These are phyloP conservation scores for Puffinus mauretanicus DNA, from an alignment of 2,113 vertebrate species.

Conservation along the genomic window DNA sequence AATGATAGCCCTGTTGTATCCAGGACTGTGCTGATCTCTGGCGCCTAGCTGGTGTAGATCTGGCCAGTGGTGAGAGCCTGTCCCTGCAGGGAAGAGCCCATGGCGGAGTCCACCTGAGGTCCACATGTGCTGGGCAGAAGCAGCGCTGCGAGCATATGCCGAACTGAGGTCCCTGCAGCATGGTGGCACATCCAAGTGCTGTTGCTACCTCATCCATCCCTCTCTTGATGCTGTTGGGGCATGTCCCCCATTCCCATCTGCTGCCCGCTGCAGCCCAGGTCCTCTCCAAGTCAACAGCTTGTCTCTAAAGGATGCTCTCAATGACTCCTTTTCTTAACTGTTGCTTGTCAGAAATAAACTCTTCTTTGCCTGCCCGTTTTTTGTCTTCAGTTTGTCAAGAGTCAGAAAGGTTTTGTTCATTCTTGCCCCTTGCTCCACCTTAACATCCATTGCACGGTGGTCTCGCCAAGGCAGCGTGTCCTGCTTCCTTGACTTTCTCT, in stretches of 20 bases:
- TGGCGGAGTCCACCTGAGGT: background rate
- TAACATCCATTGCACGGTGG: background rate
- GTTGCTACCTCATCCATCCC: background rate
- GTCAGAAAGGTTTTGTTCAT: background rate
- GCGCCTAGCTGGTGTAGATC: background rate
- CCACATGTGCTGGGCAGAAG: background rate
- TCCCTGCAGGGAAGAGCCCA: background rate
- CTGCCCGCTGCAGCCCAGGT: background rate
- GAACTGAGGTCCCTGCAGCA: background rate
- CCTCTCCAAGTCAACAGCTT: background rate
- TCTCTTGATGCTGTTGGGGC: background rate
- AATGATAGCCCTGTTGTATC: background rate
- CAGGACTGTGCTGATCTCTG: background rate
- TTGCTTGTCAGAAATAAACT: background rate
- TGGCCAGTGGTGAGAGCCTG: background rate
- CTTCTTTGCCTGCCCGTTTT: background rate
- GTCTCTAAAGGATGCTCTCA: background rate
- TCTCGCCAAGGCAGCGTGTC: background rate
- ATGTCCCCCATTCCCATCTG: background rate
- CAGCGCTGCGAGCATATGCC: fast-evolving
- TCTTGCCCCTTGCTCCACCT: fast-evolving
- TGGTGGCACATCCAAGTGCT: background rate
- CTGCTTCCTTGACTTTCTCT: background rate
- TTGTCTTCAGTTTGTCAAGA: background rate
- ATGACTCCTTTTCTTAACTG: background rate